phyloP scores from a whole-genome alignment of 2,888 invertebrate species.

The Caenorhabditis wallacei region DNA sequence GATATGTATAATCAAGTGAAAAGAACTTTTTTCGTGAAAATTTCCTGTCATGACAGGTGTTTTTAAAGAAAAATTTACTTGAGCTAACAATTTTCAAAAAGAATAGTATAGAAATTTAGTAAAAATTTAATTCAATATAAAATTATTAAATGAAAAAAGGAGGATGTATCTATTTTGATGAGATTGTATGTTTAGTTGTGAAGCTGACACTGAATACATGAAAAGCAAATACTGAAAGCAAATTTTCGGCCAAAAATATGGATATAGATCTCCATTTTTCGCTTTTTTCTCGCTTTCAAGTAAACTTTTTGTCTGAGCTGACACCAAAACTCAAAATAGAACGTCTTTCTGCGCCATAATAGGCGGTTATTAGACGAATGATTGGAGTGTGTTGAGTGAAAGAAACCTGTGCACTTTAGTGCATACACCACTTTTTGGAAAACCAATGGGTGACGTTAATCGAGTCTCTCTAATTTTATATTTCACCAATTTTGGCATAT shows the following conservation, averaged over 20 bases:
- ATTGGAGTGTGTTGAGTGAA: slow-evolving; percentile 13
- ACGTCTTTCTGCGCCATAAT: slow-evolving; percentile 27
- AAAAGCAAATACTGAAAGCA: slow-evolving; percentile 54
- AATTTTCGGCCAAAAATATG: slow-evolving; percentile 22
- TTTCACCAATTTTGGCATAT: background rate
- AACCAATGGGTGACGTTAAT: slow-evolving; percentile 31
- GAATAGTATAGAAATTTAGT: too few species aligned
- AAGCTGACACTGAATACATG: slow-evolving; percentile 5
- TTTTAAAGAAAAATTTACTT: background rate
- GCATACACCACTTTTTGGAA: slow-evolving; percentile 26
- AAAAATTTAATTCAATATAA: background rate
- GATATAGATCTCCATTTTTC: slow-evolving; percentile 2
- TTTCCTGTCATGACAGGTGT: background rate
- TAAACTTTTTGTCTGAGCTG: background rate
- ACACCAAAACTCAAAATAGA: slow-evolving; percentile 38
- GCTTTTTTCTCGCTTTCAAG: slow-evolving; percentile 5
- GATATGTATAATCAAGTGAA: background rate
- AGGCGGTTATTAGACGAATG: slow-evolving; percentile 39
- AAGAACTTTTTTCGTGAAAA: background rate
- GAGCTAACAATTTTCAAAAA: too few species aligned
- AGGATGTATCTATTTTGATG: slow-evolving; percentile 50
- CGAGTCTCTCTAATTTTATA: slow-evolving; percentile 16
- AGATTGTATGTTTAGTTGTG: slow-evolving; percentile 20
- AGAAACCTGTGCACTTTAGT: slow-evolving; percentile 43
- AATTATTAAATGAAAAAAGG: background rate